phyloP scores from a whole-genome alignment of 30 jellyfish, hydroid and myxozoan species.

The Rhopilema esculentum region DNA sequence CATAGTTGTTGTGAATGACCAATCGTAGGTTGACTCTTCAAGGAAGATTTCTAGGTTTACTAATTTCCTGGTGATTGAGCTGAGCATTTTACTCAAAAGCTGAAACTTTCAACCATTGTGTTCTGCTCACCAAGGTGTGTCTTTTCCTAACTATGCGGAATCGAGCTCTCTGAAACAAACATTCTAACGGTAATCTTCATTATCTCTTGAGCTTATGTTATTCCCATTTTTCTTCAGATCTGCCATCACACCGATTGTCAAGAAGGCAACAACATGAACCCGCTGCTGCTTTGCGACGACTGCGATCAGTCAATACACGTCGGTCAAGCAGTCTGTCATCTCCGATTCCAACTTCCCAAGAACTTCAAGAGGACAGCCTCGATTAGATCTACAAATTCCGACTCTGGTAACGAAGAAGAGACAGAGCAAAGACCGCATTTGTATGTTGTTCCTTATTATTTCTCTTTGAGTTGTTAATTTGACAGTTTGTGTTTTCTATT shows the following conservation, averaged over 20 bases:
- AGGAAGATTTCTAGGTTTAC: too few species aligned
- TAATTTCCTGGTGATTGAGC: too few species aligned
- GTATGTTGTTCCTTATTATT: constrained; percentile 1
- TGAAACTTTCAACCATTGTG: too few species aligned
- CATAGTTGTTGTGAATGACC: too few species aligned
- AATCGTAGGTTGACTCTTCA: too few species aligned
- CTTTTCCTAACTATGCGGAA: too few species aligned
- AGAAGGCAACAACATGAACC: constrained; percentile 76
- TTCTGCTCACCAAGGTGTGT: too few species aligned
- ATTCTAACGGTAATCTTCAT: too few species aligned
- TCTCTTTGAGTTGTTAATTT: neutral
- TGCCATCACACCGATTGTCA: constrained; percentile 96
- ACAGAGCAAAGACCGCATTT: constrained; percentile 67
- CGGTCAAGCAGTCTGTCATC: constrained; percentile 73
- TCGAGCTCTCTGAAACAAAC: too few species aligned
- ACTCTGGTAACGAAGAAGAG: constrained; percentile 92
- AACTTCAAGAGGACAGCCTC: constrained; percentile 80
- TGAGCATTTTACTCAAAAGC: too few species aligned
- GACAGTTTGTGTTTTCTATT: too few species aligned
- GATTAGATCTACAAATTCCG: constrained; percentile 78
- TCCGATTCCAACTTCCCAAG: constrained; percentile 82
- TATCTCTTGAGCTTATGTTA: too few species aligned
- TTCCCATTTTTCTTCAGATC: constrained; percentile 33
- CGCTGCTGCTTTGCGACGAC: constrained; percentile 78
- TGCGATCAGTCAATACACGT: constrained; percentile 77